Base-by-base conservation (phyloP, 2,888 invertebrate species). In the Lasioglossum lativentre region DNA sequence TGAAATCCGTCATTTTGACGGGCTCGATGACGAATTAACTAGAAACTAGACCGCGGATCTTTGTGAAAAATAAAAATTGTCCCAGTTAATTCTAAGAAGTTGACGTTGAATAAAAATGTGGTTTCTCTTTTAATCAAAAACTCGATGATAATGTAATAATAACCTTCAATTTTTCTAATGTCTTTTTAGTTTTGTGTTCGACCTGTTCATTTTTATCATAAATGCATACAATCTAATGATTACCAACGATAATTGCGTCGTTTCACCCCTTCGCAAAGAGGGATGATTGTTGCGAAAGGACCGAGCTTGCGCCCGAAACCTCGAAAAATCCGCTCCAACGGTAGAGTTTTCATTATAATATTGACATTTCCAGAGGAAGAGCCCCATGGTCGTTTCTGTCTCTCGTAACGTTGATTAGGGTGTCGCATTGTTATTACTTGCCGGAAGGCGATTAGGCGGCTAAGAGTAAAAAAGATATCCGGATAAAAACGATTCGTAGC, bases 401-500 rank as follows among this genome's bases (percentile, higher is more conserved):
- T 14, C 19, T 38, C 52, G 30, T 27, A 30, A 63, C 38, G 40
- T n/a, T 71, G 34, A n/a, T 68, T 27, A 19, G 59, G 40, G 40
- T 56, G n/a, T 19, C n/a, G 12, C 47, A 19, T 34, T 71, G n/a
- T 38, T 4, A 40, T 68, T 38, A 34, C 19, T 10, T 23, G 3
- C 19, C 34, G 14, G 23, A 30, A 19, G 73, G 30, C 38, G 34
- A 74, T 79, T 75, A 47, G 74, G 5, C 63, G 6, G 34, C 52
- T 27, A n/a, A 72, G 40, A 70, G 30, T 40, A 66, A 59, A 47
- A n/a, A 30, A 70, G 19, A 56, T 80, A 80, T 34, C 45, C 38
- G n/a, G 38, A 10, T 45, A 47, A 74, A n/a, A 80, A 83, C 73
- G 86, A 80, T 82, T 76, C 86, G 84, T 88, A 85, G 83, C 79